phyloP scores from a whole-genome alignment of 2,797 vertebrate species.

The Chanos chanos region DNA sequence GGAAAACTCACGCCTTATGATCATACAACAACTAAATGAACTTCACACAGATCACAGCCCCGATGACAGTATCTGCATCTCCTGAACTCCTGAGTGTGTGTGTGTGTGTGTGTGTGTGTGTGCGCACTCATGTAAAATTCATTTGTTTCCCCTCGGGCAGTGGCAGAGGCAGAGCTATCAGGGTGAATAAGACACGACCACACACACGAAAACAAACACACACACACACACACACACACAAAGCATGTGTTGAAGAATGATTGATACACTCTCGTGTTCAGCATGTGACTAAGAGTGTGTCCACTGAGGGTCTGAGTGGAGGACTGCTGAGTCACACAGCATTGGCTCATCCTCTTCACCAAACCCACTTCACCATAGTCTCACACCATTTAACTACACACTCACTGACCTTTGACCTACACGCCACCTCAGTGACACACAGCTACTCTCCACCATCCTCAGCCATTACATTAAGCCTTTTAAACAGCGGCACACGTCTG shows the following conservation, averaged over 20 bases:
- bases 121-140: conserved; percentile 27
- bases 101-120: not conserved
- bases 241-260: too few relatives aligned
- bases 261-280: too few relatives aligned
- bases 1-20: not conserved
- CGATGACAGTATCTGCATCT: conserved; percentile 9
- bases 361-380: too few relatives aligned
- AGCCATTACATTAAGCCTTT: too few relatives aligned
- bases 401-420: too few relatives aligned
- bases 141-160: conserved; percentile 15
- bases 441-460: too few relatives aligned
- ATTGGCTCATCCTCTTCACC: not conserved
- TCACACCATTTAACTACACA: too few relatives aligned
- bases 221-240: not conserved
- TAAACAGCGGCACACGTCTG: too few relatives aligned
- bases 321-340: not conserved
- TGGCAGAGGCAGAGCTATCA: not conserved
- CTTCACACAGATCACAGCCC: not conserved
- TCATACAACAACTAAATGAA: not conserved
- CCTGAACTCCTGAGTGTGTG: conserved; percentile 8
- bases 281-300: too few relatives aligned
- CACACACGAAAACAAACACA: not conserved
- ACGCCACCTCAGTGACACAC: too few relatives aligned
- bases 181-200: conserved; percentile 8
- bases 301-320: too few relatives aligned